phyloP scores from a whole-genome alignment of 2,113 vertebrate genomes.

The Oncorhynchus nerka region DNA sequence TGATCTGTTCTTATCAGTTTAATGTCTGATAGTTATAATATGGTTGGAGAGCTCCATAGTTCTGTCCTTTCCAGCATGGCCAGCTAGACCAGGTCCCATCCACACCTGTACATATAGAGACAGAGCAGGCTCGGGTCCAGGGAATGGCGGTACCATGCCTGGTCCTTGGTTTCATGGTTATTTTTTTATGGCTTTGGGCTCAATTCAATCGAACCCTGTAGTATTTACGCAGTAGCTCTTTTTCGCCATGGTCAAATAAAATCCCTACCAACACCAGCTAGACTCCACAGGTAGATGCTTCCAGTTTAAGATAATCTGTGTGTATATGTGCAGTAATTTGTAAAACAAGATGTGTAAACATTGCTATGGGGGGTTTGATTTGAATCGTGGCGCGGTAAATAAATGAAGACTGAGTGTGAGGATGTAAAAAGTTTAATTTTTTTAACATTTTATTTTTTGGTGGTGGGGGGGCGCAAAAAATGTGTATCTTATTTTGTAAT shows the following conservation, averaged over 20 bases:
- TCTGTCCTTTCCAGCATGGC: conserved; percentile 25
- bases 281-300: too few species aligned
- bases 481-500: conserved; percentile 8
- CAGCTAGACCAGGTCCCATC: conserved; percentile 24
- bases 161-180: conserved; percentile 42
- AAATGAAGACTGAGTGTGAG: conserved; percentile 40
- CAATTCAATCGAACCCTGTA: conserved; percentile 5
- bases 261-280: too few species aligned
- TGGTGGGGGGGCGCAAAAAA: conserved; percentile 16
- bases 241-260: too few species aligned
- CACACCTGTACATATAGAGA: conserved; percentile 54
- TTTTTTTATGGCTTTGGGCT: conserved; percentile 52
- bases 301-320: too few species aligned
- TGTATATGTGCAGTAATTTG: too few species aligned
- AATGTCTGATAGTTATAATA: not conserved
- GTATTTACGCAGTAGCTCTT: too few species aligned
- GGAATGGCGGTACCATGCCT: conserved; percentile 30
- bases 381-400: conserved; percentile 37
- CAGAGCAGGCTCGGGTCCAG: conserved; percentile 53
- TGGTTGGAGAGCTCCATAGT: conserved; percentile 4
- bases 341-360: too few species aligned
- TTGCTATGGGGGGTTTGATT: too few species aligned
- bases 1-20: conserved; percentile 25
- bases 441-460: too few species aligned
- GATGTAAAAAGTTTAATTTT: conserved; percentile 26